A percentile compares a stretch with the other conserved stretches of the same genome.
These are phyloP conservation scores for Muscicapa comitata DNA, from an alignment of 2,797 vertebrate genomes.

Conservation along the genomic window DNA sequence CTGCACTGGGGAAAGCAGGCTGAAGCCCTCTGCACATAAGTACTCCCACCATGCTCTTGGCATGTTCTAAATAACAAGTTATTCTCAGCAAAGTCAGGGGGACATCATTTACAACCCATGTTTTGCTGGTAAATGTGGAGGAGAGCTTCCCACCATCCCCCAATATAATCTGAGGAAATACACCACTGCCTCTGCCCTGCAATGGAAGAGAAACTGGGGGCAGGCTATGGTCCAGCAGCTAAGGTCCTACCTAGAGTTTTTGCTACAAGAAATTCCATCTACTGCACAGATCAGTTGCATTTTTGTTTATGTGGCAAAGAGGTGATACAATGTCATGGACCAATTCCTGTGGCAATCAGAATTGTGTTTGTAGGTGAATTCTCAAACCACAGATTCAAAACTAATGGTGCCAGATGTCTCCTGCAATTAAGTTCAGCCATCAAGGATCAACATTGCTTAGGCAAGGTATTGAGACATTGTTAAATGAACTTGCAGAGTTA, in stretches of 20 bases:
- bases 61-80: background rate
- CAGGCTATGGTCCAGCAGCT: background rate
- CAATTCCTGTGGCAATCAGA: background rate
- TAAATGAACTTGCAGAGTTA: background rate
- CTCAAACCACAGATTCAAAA: background rate
- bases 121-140: background rate
- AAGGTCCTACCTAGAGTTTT: background rate
- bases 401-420: background rate
- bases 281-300: background rate
- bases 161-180: background rate
- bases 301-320: background rate
- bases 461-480: background rate
- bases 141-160: background rate
- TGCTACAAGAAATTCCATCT: background rate
- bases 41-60: background rate
- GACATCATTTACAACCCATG: background rate
- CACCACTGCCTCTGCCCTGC: background rate
- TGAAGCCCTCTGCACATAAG: background rate
- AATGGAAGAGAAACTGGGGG: background rate
- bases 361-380: slow-evolving; percentile 8
- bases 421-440: background rate
- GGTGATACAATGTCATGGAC: background rate
- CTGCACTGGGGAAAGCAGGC: background rate
- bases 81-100: background rate
- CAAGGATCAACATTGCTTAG: background rate